Evolutionary conservation across 2,797 vertebrate species (phyloP).

Genomic region (Lerista edwardsae): DNA sequence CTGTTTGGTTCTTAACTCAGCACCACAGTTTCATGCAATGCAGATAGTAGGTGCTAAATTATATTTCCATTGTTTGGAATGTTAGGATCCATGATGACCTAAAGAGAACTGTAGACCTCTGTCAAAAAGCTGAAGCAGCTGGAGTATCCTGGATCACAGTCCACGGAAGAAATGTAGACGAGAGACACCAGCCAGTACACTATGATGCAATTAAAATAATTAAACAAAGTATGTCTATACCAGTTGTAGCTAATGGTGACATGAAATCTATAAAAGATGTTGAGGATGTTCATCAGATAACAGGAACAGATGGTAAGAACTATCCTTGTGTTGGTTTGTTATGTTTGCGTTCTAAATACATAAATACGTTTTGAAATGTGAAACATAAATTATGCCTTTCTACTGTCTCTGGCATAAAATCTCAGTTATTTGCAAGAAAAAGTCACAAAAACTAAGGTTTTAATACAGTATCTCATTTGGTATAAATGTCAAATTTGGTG

Average conservation of each 20-base stretch:
- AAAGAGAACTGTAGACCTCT: conserved; percentile 90
- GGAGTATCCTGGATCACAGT: conserved; percentile 97
- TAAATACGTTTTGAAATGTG: background rate
- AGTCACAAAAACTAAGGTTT: conserved; percentile 8
- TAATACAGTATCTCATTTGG: background rate
- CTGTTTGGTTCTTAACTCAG: background rate
- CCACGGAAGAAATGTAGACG: conserved; percentile 90
- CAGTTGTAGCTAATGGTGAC: conserved; percentile 94
- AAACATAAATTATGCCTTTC: conserved; percentile 28
- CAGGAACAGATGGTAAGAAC: conserved; percentile 89
- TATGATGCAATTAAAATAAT: conserved; percentile 93
- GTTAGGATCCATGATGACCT: conserved; percentile 92
- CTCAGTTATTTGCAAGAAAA: conserved; percentile 39
- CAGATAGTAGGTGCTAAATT: conserved; percentile 14
- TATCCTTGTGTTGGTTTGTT: background rate
- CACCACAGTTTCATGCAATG: background rate
- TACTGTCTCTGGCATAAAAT: conserved; percentile 18
- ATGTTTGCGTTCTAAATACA: too few relatives aligned
- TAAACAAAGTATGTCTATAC: conserved; percentile 90
- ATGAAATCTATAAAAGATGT: conserved; percentile 89
- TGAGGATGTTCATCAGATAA: conserved; percentile 83
- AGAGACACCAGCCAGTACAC: conserved; percentile 95
- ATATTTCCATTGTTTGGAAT: conserved; percentile 52
- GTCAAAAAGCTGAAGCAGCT: conserved; percentile 91
- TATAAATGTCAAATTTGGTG: background rate